Base-by-base conservation (phyloP, 2,113 vertebrate genomes). In the Chinchilla lanigera region DNA sequence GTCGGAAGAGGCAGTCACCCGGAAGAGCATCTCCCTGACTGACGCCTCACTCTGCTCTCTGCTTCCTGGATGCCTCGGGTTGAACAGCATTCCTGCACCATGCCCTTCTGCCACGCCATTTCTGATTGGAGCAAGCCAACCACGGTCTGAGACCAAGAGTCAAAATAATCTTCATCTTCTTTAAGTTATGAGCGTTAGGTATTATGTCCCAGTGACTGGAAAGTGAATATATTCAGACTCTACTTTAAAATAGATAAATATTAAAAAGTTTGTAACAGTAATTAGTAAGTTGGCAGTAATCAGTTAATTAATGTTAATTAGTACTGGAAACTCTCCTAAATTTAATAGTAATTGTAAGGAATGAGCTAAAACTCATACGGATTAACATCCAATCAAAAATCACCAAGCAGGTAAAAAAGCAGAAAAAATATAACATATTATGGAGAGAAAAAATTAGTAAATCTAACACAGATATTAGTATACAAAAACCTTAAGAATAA, bases 281-380 rank as follows among this genome's bases (percentile, higher is more conserved):
- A 52, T 47, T 77, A 44, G 24, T 47, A 77, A 77, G 71, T 75
- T 41, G 44, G 4, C 41, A 77, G 24, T 77, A 77, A 77, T 44
- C 22, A 44, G 22, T 47, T 77, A 77, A 75, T 41, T 75, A 44
- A 41, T 69, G n/a, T 26, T 44, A 41, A 73, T 24, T 73, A 24
- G 22, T 26, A 77, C 73, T 28, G 60, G 24, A 61, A 61, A 28
- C 26, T 61, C 60, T 61, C 26, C 24, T 28, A 47, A 77, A 38
- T 24, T 73, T 73, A 73, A 47, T 77, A 47, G 41, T 77, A 77
- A 77, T 77, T 47, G 44, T 44, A 77, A 47, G 19, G 35, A 90
- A 60, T 33, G 73, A 87, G 6, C 58, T 89, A 77, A 95, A 95
- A 85, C 85, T 81, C 35, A 38, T 38, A 80, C 95, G n/a, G 8